phyloP scores from a whole-genome alignment of 2,888 invertebrate genomes.

The Atrina japonica region DNA sequence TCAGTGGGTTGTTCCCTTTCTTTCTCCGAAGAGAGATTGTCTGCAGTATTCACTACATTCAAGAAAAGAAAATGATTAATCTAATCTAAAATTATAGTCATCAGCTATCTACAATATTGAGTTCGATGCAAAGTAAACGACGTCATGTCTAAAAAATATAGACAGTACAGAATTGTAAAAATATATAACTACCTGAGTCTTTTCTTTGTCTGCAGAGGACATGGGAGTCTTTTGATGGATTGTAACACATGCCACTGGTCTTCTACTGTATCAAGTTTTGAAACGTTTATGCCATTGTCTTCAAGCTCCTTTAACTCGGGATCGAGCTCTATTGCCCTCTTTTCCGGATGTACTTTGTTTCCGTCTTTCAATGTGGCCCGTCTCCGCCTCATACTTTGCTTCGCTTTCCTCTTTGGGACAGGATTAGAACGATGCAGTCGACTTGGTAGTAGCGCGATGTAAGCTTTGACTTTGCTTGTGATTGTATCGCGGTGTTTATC shows the following conservation, averaged over 20 bases:
- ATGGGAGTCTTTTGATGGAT: conserved; percentile 35
- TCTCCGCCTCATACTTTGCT: conserved; percentile 4
- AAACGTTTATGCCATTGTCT: conserved; percentile 32
- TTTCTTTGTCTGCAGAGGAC: conserved; percentile 31
- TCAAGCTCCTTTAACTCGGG: conserved; percentile 26
- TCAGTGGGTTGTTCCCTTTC: too few species aligned
- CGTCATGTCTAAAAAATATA: too few species aligned
- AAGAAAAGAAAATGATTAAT: too few species aligned
- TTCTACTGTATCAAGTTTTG: conserved; percentile 30
- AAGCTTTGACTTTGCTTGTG: conserved; percentile 28
- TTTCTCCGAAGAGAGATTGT: too few species aligned
- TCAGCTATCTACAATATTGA: too few species aligned
- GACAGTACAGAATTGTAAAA: too few species aligned
- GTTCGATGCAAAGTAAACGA: too few species aligned
- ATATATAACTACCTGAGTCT: conserved; percentile 39
- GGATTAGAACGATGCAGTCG: conserved; percentile 6
- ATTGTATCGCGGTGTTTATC: background rate
- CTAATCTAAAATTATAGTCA: too few species aligned
- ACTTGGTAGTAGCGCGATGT: conserved; percentile 33
- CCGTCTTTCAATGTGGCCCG: conserved; percentile 9
- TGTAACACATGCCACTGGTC: conserved; percentile 24
- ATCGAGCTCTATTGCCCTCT: conserved; percentile 9
- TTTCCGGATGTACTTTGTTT: conserved; percentile 22
- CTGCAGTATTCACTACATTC: too few species aligned
- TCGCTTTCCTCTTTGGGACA: conserved; percentile 9